Conservation (phyloP, 2,888 invertebrate species). For the Zaprionus lineosus region DNA sequence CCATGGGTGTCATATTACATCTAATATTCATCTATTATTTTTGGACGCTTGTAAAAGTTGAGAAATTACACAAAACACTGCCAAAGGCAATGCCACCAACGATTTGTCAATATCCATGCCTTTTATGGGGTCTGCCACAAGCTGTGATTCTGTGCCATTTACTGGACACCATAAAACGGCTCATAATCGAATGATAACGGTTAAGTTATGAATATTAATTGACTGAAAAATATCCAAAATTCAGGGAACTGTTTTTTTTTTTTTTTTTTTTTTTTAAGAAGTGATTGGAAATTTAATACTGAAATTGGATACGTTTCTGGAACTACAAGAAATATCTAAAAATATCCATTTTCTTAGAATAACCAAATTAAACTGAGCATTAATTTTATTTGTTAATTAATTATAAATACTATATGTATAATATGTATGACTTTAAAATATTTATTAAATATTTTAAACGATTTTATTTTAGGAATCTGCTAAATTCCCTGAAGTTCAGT, state of each 20-base stretch:
- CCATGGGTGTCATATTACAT: conserved; percentile 50
- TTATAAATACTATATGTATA: too few relatives aligned
- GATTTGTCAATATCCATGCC: conserved; percentile 51
- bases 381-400: too few relatives aligned
- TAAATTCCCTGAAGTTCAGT: too few relatives aligned
- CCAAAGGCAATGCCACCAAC: conserved; percentile 46
- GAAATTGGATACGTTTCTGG: too few relatives aligned
- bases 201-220: background rate
- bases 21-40: conserved; percentile 4
- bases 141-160: conserved; percentile 21
- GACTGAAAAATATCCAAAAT: background rate
- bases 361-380: too few relatives aligned
- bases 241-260: too few relatives aligned
- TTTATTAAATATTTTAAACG: too few relatives aligned
- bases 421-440: too few relatives aligned
- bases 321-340: too few relatives aligned
- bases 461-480: too few relatives aligned
- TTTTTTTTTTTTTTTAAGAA: background rate
- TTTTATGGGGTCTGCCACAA: conserved; percentile 11
- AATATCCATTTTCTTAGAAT: too few relatives aligned
- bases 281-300: background rate
- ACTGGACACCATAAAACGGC: conserved; percentile 19
- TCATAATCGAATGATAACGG: conserved; percentile 19
- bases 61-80: conserved; percentile 49
- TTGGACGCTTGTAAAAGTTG: conserved; percentile 21